These are phyloP conservation scores for Parascotia fuliginaria DNA, from an alignment of 2,888 invertebrate genomes.

Conservation along the genomic window DNA sequence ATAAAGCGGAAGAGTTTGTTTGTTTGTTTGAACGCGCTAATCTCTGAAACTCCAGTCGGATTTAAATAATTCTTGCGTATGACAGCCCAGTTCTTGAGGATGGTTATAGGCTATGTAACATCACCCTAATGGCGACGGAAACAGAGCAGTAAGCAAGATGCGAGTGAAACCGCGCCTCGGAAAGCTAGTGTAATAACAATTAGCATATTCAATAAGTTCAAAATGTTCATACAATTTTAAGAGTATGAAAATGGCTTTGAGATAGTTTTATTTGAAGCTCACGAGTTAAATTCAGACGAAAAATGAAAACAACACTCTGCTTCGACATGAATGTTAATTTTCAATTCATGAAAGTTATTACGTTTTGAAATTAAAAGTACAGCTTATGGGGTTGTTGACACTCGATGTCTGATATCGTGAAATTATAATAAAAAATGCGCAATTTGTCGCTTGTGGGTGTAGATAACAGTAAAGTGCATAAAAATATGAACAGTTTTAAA, in stretches of 20 bases:
- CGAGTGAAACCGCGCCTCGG: too few relatives aligned
- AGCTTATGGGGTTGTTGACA: constrained; percentile 1
- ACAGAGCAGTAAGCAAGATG: too few relatives aligned
- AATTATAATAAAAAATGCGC: constrained; percentile 1
- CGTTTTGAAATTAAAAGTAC: not conserved
- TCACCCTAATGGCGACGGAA: too few relatives aligned
- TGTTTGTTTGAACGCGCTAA: too few relatives aligned
- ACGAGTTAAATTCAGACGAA: not conserved
- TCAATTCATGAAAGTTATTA: not conserved
- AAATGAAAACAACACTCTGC: not conserved
- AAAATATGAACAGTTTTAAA: not conserved
- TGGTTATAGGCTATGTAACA: too few relatives aligned
- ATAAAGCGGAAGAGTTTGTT: too few relatives aligned
- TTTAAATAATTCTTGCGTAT: too few relatives aligned
- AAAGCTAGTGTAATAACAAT: too few relatives aligned
- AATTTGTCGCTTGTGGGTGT: not conserved
- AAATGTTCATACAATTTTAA: not conserved
- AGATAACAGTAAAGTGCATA: not conserved
- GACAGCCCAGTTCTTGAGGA: too few relatives aligned
- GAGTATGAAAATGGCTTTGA: constrained; percentile 16
- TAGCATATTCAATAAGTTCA: constrained; percentile 1
- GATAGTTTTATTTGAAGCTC: constrained; percentile 5
- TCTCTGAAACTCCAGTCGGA: too few relatives aligned
- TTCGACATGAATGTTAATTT: not conserved
- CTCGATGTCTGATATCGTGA: not conserved